A percentile compares a stretch with the other conserved stretches of the same genome.
phyloP scores from a whole-genome alignment of 2,888 invertebrate species.

The Baccha elongata region DNA sequence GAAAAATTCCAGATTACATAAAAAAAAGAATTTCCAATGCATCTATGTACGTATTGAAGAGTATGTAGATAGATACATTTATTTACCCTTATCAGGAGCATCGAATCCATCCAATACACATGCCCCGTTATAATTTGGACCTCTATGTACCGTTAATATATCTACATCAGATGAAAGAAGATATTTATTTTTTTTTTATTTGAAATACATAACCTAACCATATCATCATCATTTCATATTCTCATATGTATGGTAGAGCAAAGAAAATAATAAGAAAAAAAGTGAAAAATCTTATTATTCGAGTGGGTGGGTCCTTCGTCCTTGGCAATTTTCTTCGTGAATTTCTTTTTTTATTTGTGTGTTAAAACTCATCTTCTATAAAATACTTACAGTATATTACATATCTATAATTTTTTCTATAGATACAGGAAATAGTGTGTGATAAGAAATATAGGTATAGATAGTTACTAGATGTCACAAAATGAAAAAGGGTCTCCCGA shows the following conservation, averaged over 20 bases:
- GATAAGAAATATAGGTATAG: conserved; percentile 49
- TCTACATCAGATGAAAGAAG: too few species aligned
- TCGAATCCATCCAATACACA: conserved; percentile 68
- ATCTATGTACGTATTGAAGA: background rate
- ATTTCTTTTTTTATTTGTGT: conserved; percentile 17
- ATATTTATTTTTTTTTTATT: conserved; percentile 44
- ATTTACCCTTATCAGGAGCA: conserved; percentile 66
- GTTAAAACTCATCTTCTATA: conserved; percentile 1
- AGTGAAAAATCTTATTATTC: conserved; percentile 64
- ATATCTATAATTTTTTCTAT: too few species aligned
- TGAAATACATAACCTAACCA: conserved; percentile 35
- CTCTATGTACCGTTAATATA: conserved; percentile 24
- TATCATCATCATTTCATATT: conserved; percentile 20
- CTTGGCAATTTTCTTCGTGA: conserved; percentile 50
- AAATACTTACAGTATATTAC: conserved; percentile 61
- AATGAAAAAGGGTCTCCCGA: conserved; percentile 51
- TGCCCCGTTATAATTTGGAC: conserved; percentile 36
- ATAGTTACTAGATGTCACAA: conserved; percentile 56
- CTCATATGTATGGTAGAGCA: conserved; percentile 11
- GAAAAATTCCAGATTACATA: conserved; percentile 7
- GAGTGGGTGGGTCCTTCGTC: conserved; percentile 71
- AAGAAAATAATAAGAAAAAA: conserved; percentile 55
- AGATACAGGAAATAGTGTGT: conserved; percentile 62
- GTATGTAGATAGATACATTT: too few species aligned
- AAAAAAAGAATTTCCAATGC: background rate